Evolutionary conservation across 2,888 invertebrate species (phyloP).

Genomic region (Deladenus siricidicola): DNA sequence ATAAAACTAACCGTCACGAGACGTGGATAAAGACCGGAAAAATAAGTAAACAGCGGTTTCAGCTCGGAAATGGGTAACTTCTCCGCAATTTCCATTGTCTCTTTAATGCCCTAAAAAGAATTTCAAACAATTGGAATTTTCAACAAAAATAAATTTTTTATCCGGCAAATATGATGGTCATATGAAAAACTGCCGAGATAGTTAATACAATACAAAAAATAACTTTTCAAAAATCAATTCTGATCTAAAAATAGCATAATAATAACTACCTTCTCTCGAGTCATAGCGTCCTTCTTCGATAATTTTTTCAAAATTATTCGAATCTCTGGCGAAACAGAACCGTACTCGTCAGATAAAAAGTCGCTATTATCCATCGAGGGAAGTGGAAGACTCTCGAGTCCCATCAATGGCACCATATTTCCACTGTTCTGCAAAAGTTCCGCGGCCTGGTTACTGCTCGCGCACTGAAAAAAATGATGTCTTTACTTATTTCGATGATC

Average conservation of each 20-base stretch:
- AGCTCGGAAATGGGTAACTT: constrained; percentile 7
- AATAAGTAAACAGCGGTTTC: constrained; percentile 15
- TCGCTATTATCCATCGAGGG: neutral
- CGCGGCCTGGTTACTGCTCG: constrained; percentile 27
- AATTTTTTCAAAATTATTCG: constrained; percentile 38
- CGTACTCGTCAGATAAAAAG: constrained; percentile 5
- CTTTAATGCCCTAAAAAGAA: constrained; percentile 24
- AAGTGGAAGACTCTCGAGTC: constrained; percentile 9
- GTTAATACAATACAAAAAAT: too few species aligned
- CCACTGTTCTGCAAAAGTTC: constrained; percentile 27
- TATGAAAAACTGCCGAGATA: too few species aligned
- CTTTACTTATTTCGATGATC: too few species aligned
- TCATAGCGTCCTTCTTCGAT: constrained; percentile 39
- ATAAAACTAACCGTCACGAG: constrained; percentile 20
- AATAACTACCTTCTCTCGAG: constrained; percentile 37
- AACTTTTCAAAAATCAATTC: too few species aligned
- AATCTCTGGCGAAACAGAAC: constrained; percentile 34
- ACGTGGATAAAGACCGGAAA: constrained; percentile 14
- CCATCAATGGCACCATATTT: constrained; percentile 20
- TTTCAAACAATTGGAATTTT: neutral
- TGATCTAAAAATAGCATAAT: too few species aligned
- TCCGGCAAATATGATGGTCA: neutral
- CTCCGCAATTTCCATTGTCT: constrained; percentile 11
- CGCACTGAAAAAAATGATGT: constrained; percentile 12
- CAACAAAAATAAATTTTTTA: neutral